Evolutionary conservation across 1,140 invertebrate genomes (phyloP).

Genomic region (Procambarus virginalis): DNA sequence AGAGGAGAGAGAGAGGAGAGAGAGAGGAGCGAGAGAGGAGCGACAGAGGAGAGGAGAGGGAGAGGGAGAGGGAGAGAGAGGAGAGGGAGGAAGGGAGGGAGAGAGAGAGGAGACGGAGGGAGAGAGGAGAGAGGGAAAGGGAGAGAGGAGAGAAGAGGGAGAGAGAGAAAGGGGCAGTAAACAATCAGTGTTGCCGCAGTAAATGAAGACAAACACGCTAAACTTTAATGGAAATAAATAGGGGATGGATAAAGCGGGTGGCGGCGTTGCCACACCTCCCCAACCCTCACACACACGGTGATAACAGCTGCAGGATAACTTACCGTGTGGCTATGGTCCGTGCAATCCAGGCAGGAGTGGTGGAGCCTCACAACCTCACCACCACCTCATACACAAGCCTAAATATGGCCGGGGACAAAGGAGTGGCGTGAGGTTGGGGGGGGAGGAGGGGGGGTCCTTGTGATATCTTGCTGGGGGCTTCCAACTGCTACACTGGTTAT

Average conservation of each 20-base stretch:
- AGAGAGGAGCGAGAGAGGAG: no score
- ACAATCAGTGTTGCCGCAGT: neutral
- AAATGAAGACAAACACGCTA: slow-evolving; percentile 6
- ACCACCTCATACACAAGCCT: neutral
- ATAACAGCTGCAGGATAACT: neutral
- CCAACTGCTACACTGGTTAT: neutral
- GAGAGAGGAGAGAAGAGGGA: no score
- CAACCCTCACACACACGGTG: neutral
- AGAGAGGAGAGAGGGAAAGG: neutral
- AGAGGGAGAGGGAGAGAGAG: neutral
- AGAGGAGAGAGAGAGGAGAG: neutral
- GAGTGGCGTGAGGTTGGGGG: neutral
- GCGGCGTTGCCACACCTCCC: neutral
- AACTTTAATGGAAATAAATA: slow-evolving; percentile 28
- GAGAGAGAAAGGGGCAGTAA: neutral
- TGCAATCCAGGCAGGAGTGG: slow-evolving; percentile 35
- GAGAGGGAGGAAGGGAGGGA: neutral
- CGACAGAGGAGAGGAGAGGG: no score
- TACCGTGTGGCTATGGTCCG: slow-evolving; percentile 20
- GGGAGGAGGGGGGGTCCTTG: neutral
- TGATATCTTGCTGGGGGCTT: neutral
- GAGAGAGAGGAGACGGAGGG: neutral
- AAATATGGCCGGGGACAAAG: slow-evolving; percentile 22
- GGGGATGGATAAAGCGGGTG: neutral
- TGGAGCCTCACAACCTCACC: neutral